These are phyloP conservation scores for Gobio gobio DNA, from an alignment of 2,113 vertebrate species.

Conservation along the genomic window DNA sequence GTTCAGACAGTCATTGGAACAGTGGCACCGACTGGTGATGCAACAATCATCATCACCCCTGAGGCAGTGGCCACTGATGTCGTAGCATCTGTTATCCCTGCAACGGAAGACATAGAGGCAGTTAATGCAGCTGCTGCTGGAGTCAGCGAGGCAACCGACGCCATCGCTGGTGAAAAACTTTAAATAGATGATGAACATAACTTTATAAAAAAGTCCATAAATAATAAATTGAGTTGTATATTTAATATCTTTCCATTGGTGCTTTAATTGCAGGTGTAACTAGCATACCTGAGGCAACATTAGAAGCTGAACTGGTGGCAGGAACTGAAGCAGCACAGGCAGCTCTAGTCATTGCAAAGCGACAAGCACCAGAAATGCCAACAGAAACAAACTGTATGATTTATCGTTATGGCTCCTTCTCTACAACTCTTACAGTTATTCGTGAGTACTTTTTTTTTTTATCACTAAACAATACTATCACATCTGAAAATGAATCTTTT, in stretches of 20 bases:
- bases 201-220: neutral
- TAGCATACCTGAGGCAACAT: constrained; percentile 8
- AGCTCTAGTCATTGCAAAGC: constrained; percentile 80
- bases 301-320: constrained; percentile 47
- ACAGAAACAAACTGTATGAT: constrained; percentile 76
- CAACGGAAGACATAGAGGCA: constrained; percentile 70
- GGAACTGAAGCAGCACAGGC: constrained; percentile 64
- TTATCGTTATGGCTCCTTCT: constrained; percentile 89
- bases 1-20: constrained; percentile 69
- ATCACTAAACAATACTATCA: too few relatives aligned
- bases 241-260: neutral
- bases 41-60: constrained; percentile 39
- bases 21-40: constrained; percentile 64
- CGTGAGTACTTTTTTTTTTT: constrained; percentile 77
- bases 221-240: neutral
- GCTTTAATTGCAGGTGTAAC: constrained; percentile 28
- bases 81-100: constrained; percentile 69
- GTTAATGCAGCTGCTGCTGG: constrained; percentile 69
- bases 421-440: constrained; percentile 81
- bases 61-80: constrained; percentile 69
- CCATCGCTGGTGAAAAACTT: constrained; percentile 66
- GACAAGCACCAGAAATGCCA: constrained; percentile 78
- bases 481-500: too few relatives aligned
- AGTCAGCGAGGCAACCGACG: constrained; percentile 75
- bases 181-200: neutral